Conservation (phyloP, 2,113 vertebrate species). For the Alligator sinensis region DNA sequence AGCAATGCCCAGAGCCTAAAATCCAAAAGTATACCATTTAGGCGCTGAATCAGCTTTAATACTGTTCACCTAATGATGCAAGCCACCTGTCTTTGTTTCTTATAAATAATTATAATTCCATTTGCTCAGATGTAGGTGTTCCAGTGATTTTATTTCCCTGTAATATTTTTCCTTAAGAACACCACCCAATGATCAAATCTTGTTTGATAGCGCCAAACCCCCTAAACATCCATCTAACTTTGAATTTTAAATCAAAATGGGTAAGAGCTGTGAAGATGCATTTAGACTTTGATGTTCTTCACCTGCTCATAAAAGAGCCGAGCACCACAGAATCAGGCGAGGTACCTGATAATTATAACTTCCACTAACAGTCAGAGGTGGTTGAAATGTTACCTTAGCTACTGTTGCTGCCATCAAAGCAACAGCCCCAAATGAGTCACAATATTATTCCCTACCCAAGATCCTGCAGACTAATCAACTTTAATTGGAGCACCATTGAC, state of each 20-base stretch:
- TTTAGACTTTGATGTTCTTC: conserved; percentile 19
- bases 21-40: neutral
- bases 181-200: conserved; percentile 19
- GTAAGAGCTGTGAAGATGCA: neutral
- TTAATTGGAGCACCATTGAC: conserved; percentile 1
- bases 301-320: neutral
- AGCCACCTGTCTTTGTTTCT: neutral
- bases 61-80: neutral
- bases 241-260: conserved; percentile 27
- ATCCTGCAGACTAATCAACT: neutral
- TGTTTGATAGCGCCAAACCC: neutral
- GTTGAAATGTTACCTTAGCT: conserved; percentile 20
- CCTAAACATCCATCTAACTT: neutral
- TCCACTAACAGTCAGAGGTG: neutral
- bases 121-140: neutral
- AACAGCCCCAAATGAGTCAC: conserved; percentile 15
- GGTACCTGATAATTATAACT: conserved; percentile 16
- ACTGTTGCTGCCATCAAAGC: conserved; percentile 10
- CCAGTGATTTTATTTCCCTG: neutral
- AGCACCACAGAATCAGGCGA: neutral
- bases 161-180: conserved; percentile 30
- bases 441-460: accelerated
- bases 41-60: neutral
- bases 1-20: neutral
- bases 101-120: neutral